Evolutionary conservation across 1,140 invertebrate genomes (phyloP).

Genomic region (Drepana arcuata): DNA sequence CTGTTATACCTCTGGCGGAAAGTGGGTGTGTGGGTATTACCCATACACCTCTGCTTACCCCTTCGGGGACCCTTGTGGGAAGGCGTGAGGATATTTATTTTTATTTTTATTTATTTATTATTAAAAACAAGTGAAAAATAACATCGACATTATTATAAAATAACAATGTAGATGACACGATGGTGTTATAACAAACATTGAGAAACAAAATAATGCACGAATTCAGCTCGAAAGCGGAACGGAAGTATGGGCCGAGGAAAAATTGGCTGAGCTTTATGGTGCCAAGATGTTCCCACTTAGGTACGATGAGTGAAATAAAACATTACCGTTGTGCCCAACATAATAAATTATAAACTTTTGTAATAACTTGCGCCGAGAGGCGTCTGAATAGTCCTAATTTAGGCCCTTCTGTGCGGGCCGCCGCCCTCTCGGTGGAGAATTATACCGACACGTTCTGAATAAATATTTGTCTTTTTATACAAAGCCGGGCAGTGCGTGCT

Average conservation of each 20-base stretch:
- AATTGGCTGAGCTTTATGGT: background rate
- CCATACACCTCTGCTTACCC: no score
- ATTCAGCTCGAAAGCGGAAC: background rate
- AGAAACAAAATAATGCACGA: no score
- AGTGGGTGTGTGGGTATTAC: no score
- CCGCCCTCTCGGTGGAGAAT: slow-evolving; percentile 2
- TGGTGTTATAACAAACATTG: no score
- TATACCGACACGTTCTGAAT: slow-evolving; percentile 6
- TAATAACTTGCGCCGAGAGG: slow-evolving; percentile 6
- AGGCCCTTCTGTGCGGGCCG: slow-evolving; percentile 4
- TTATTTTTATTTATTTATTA: no score
- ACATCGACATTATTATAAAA: background rate
- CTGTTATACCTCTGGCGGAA: no score
- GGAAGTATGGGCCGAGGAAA: background rate
- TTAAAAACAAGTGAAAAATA: slow-evolving; percentile 4
- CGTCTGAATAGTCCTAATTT: slow-evolving; percentile 11
- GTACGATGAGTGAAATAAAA: background rate
- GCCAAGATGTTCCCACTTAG: slow-evolving; percentile 5
- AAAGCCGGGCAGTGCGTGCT: slow-evolving; percentile 13
- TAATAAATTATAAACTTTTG: background rate
- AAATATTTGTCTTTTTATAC: slow-evolving; percentile 17
- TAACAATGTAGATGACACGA: no score
- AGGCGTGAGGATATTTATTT: no score
- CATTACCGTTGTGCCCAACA: no score
- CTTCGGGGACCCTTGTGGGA: no score